phyloP scores from a whole-genome alignment of 2,113 vertebrate genomes.

The Sporophila hypoxantha region DNA sequence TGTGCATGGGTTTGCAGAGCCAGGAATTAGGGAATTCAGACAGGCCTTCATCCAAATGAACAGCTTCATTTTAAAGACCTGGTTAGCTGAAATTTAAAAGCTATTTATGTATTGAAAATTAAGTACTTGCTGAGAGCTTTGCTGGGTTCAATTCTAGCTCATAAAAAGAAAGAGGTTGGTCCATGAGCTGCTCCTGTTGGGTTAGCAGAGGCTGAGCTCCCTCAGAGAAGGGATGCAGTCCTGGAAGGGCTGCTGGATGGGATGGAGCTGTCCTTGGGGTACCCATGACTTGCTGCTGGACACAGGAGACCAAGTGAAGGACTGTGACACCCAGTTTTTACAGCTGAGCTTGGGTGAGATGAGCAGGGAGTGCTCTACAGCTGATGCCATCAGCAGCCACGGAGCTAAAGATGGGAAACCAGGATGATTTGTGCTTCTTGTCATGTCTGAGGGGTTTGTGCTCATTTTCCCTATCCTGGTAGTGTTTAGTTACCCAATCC shows the following conservation, averaged over 20 bases:
- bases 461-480: too few relatives aligned
- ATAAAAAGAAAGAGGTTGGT: neutral
- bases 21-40: neutral
- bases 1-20: neutral
- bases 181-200: rapidly evolving
- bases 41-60: neutral
- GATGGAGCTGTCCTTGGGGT: neutral
- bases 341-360: neutral
- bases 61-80: neutral
- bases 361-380: neutral
- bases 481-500: rapidly evolving
- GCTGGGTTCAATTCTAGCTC: neutral
- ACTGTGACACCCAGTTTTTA: neutral
- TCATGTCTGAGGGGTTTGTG: neutral
- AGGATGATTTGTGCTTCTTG: neutral
- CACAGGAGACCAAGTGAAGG: neutral
- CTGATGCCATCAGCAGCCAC: rapidly evolving
- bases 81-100: neutral
- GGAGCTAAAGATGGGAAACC: neutral
- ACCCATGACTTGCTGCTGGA: neutral
- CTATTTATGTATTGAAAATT: neutral
- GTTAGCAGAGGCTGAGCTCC: neutral
- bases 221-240: rapidly evolving
- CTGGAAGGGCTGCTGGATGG: neutral
- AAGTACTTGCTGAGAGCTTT: neutral